Conservation (phyloP, 2,113 vertebrate species). For the Salvelinus fontinalis region DNA sequence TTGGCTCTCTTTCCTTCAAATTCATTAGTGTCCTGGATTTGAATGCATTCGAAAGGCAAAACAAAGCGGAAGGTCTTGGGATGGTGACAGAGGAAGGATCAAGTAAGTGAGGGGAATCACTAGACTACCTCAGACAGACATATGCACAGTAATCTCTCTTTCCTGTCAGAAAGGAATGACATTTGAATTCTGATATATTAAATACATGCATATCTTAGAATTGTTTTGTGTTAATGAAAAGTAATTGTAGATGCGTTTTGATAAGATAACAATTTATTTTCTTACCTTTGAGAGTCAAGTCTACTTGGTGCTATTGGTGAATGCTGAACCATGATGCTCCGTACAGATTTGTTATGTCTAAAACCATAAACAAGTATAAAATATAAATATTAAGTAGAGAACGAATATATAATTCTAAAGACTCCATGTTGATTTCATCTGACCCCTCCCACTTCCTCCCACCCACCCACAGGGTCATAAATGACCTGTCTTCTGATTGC, state of each 20-base stretch:
- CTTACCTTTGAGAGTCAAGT: background rate
- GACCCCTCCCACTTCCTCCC: background rate
- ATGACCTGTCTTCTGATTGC: background rate
- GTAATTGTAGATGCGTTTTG: no score
- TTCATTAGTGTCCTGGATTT: constrained; percentile 89
- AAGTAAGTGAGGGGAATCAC: constrained; percentile 79
- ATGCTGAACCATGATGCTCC: background rate
- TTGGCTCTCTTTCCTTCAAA: background rate
- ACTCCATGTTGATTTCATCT: background rate
- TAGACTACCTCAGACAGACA: no score
- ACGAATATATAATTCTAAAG: background rate
- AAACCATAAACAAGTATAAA: no score
- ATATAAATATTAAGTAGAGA: no score
- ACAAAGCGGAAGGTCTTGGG: constrained; percentile 97
- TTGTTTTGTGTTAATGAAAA: no score
- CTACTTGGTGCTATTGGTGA: background rate
- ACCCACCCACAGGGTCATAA: background rate
- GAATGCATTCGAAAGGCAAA: constrained; percentile 98
- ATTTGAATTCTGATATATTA: no score
- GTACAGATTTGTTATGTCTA: no score
- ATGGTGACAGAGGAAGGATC: constrained; percentile 99
- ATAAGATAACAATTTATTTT: no score
- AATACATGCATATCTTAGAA: no score
- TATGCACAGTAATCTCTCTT: no score
- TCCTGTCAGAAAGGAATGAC: no score